Evolutionary conservation across 2,888 invertebrate genomes (phyloP).

Genomic region (Chrysolina oricalcia): DNA sequence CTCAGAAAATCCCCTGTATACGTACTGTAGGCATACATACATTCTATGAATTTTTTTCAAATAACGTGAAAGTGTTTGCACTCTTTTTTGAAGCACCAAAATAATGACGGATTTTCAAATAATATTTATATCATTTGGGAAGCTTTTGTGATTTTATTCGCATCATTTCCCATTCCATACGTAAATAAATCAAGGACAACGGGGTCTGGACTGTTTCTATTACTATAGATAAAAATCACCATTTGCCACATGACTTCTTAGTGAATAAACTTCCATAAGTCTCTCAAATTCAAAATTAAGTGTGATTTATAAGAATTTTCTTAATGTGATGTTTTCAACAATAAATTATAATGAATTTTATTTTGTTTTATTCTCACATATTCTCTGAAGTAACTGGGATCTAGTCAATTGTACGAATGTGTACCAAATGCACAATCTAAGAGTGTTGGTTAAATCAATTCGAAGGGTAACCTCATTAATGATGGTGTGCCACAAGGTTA

Average conservation of each 20-base stretch:
- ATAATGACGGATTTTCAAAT: neutral
- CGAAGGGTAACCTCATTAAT: no score
- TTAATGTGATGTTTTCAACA: neutral
- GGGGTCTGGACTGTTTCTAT: no score
- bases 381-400: no score
- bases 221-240: no score
- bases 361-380: neutral
- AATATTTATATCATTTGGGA: neutral
- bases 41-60: neutral
- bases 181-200: no score
- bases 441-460: no score
- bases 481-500: no score
- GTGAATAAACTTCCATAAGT: neutral
- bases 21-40: neutral
- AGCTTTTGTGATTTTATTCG: neutral
- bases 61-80: neutral
- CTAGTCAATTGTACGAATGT: no score
- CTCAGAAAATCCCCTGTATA: no score
- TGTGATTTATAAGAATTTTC: neutral
- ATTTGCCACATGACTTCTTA: no score
- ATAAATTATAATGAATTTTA: neutral
- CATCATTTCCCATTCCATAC: no score
- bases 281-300: neutral
- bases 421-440: no score
- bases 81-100: slow-evolving; percentile 3